Conservation (phyloP, 2,113 vertebrate species). For the Vulpes ferrilata region DNA sequence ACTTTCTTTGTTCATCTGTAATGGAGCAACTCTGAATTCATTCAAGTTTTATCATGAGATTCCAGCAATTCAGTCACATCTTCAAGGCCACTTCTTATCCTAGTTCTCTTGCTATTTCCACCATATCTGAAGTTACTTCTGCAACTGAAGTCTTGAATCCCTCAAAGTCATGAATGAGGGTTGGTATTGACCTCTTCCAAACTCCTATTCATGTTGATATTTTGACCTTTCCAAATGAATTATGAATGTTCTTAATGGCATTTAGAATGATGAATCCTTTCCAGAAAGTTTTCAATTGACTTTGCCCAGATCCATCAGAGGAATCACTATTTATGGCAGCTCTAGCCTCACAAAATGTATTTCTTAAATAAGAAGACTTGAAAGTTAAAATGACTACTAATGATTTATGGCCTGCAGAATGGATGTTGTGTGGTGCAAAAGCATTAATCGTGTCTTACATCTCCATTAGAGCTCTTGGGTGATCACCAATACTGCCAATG, state of each 20-base stretch:
- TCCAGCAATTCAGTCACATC: not conserved
- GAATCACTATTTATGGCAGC: not conserved
- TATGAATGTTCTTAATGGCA: not conserved
- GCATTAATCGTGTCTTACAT: not conserved
- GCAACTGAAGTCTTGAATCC: not conserved
- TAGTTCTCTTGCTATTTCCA: not conserved
- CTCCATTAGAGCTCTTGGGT: not conserved
- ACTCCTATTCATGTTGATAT: not conserved
- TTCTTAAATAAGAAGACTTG: not conserved
- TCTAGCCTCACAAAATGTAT: not conserved
- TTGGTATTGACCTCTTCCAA: not conserved
- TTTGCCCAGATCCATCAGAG: not conserved
- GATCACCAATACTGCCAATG: not conserved
- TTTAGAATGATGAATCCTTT: not conserved
- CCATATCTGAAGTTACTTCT: not conserved
- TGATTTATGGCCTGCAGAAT: not conserved
- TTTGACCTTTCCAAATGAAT: not conserved
- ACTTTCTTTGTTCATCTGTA: not conserved
- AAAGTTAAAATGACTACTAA: not conserved
- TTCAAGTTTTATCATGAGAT: not conserved
- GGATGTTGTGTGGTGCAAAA: not conserved
- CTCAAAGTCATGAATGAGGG: not conserved
- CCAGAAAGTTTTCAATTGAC: not conserved
- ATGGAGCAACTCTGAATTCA: not conserved
- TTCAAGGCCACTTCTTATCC: not conserved